Percentiles rank a stretch among this genome's conserved stretches.
Conservation (phyloP, 2,113 vertebrate species). For the Hippocampus mohnikei region DNA sequence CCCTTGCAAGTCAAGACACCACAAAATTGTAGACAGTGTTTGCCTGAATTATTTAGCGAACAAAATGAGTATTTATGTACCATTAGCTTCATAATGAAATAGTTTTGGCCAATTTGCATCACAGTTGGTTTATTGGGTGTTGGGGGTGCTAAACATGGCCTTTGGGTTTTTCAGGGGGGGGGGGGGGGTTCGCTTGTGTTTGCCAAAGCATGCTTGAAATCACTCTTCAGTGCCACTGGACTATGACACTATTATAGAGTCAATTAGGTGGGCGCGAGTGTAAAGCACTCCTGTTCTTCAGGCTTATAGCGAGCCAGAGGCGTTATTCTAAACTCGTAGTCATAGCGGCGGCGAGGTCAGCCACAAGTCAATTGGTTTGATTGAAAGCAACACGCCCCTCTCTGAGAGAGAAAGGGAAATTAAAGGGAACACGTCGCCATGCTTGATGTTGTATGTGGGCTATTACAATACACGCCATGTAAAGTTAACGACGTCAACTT, state of each 20-base stretch:
- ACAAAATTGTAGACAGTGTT: not conserved
- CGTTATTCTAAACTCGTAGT: conserved; percentile 23
- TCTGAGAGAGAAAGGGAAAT: conserved; percentile 30
- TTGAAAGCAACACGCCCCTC: conserved; percentile 40
- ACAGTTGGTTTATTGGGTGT: conserved; percentile 7
- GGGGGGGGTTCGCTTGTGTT: conserved; percentile 30
- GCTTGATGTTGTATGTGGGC: not conserved
- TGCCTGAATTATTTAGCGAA: not conserved
- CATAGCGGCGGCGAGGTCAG: conserved; percentile 43
- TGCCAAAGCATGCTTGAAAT: conserved; percentile 42
- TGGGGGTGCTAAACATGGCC: conserved; percentile 13
- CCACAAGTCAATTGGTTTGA: conserved; percentile 56
- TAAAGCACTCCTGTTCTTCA: conserved; percentile 20
- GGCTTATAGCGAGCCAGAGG: conserved; percentile 21
- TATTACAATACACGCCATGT: not conserved
- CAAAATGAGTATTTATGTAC: not conserved
- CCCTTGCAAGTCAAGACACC: not conserved
- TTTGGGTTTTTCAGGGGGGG: no score
- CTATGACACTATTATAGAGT: conserved; percentile 61
- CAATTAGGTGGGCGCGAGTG: conserved; percentile 51
- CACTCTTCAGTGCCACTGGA: conserved; percentile 52
- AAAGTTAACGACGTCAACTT: not conserved
- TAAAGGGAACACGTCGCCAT: conserved; percentile 22
- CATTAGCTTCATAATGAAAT: not conserved
- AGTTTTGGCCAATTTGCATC: conserved; percentile 5